Base-by-base conservation (phyloP, 2,113 vertebrate species). In the Cervus canadensis region DNA sequence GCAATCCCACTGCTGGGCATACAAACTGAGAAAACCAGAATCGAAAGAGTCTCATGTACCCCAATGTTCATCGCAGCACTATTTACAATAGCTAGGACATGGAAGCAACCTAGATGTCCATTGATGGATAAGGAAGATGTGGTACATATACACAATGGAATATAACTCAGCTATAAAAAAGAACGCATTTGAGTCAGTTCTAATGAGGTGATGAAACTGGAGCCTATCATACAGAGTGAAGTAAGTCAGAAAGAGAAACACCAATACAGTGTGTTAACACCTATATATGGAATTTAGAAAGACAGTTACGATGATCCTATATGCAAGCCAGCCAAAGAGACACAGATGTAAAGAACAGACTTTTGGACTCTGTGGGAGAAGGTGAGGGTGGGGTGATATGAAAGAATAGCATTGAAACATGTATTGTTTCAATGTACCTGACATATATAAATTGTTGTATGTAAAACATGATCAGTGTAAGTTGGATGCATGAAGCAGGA, bases 1-100 rank as follows among this genome's bases (percentile, higher is more conserved):
- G 64, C 64, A 36, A 36, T 36, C 33, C 33, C 64, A 21, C 64
- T 36, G 17, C 64, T 71, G 64, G 64, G n/a, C 64, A 11, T 36
- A 21, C 64, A 71, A 17, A 71, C 64, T 0, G 0, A 21, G 64
- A n/a, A 71, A 71, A 36, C 64, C 64, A 36, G 64, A 36, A 21
- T 11, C 5, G n/a, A 67, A 67, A 67, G 64, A 67, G 17, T 36
- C n/a, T 21, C 4, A 0, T 21, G 64, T 5, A 5, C 4, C 64
- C n/a, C 33, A 71, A 0, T 11, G n/a, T 71, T 71, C n/a, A 71
- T 19, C 0, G 0, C n/a, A 21, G 33, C n/a, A 21, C n/a, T 36
- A 8, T 36, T 71, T 71, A 21, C 17, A 71, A 21, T 10, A 71
- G 64, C 17, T 9, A 71, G 64, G 64, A 71, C n/a, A 5, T 5